These are phyloP conservation scores for Gyps fulvus DNA, from an alignment of 2,113 vertebrate genomes.

Conservation along the genomic window DNA sequence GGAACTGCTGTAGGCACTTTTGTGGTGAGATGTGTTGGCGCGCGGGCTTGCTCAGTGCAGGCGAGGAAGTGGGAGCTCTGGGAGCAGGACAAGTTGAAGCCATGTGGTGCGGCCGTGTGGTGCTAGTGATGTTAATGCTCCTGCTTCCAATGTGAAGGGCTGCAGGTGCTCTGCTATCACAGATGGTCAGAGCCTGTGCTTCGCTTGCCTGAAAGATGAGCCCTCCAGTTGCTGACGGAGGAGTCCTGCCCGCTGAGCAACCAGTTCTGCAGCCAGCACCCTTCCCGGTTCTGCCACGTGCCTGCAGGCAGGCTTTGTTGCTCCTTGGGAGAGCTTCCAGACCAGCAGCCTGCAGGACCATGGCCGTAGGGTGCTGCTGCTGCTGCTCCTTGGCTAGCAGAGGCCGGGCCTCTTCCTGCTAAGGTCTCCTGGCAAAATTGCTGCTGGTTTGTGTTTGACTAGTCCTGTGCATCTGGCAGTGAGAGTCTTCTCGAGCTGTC, in stretches of 20 bases:
- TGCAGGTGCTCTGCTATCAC: background rate
- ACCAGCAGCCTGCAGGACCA: background rate
- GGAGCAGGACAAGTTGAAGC: background rate
- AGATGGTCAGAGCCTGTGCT: background rate
- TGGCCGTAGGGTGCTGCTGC: background rate
- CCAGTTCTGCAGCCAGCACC: background rate
- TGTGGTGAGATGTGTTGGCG: background rate
- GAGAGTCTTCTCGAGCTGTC: background rate
- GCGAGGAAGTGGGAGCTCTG: background rate
- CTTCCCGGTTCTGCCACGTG: background rate
- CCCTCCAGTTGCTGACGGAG: background rate
- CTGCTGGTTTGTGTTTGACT: background rate
- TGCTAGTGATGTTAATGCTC: background rate
- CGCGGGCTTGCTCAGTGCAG: background rate
- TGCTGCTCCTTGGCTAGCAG: background rate
- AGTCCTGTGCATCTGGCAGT: background rate
- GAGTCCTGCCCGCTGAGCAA: background rate
- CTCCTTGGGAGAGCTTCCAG: background rate
- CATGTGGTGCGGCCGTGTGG: rapidly evolving
- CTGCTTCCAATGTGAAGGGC: background rate
- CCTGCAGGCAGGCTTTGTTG: background rate
- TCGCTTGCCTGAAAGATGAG: rapidly evolving
- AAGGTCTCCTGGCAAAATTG: background rate
- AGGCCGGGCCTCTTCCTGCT: background rate
- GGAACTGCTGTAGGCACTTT: background rate